These are phyloP conservation scores for Gallirallus australis DNA, from an alignment of 2,797 vertebrate genomes.

Conservation along the genomic window DNA sequence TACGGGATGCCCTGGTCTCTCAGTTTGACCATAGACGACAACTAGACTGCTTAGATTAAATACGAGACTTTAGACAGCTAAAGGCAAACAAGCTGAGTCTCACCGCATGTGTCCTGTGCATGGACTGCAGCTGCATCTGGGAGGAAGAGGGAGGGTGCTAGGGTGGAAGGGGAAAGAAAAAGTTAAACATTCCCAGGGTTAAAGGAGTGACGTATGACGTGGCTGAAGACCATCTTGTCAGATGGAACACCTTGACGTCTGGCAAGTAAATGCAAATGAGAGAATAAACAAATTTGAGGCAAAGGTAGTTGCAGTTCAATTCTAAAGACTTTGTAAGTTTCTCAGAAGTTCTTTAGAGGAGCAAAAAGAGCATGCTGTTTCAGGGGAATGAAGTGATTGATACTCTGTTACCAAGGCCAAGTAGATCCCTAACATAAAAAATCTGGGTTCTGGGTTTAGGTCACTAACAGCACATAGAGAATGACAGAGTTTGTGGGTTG, in stretches of 20 bases:
- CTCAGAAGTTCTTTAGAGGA: not conserved
- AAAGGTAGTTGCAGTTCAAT: not conserved
- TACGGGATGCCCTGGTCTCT: not conserved
- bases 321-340: not conserved
- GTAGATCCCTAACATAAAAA: not conserved
- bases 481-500: not conserved
- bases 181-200: conserved; percentile 50
- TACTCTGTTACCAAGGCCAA: not conserved
- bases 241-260: not conserved
- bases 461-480: not conserved
- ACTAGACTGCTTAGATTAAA: conserved; percentile 39
- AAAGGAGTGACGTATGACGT: not conserved
- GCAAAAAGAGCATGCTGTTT: not conserved
- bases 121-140: conserved; percentile 72
- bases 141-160: conserved; percentile 73
- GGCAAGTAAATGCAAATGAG: not conserved
- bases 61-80: conserved; percentile 71
- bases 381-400: not conserved
- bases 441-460: not conserved
- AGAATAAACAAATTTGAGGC: not conserved
- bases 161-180: conserved; percentile 71
- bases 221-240: conserved; percentile 7
- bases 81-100: conserved; percentile 68
- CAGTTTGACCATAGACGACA: conserved; percentile 4
- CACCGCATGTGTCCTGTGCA: conserved; percentile 68